Evolutionary conservation across 2,797 vertebrate genomes (phyloP), one percentile per base, ranked within the genome.

Genomic region (Aeoliscus strigatus): DNA sequence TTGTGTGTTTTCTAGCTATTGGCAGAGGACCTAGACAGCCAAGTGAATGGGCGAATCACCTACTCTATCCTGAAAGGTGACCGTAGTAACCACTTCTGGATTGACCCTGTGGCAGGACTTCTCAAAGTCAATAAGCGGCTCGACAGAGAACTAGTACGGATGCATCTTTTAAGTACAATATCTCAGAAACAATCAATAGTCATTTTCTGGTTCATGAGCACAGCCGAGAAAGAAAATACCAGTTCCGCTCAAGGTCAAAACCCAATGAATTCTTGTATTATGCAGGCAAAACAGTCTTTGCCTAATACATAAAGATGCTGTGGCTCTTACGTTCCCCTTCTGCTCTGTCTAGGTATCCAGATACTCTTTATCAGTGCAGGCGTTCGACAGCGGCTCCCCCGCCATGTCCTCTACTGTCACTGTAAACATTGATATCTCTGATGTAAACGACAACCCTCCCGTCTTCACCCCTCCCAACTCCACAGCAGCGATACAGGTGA

Each of bases 391-490:
- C 2, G 96, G 96, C 54, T 92, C 67, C 14, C 94, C 93, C 0
- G 86, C 94, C 40, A 90, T 90, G 87, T 85, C 84, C 55, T 93
- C 90, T 68, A 93, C 90, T 0, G 94, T 93, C 35, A 89, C 85
- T 0, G 87, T 98, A 39, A 98, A 96, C 79, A 91, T 99, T 7
- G 92, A 99, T 51, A 86, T 99, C 55, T 92, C 96, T 0, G 96
- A 99, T 13, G 86, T 98, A 27, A 99, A 98, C 6, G 96, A 99
- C 84, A 98, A 97, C 32, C 81, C 91, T 1, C 96, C 96, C 0
- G 38, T 86, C 39, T 99, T 98, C 84, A 91, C 81, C 27, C 90
- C 87, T 39, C 88, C 77, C 7, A 98, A 97, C 73, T 90, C 96
- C 60, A 96, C 92, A 1, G 81, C 91, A 4, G 86, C 93, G 49